These are phyloP conservation scores for Chelmon rostratus DNA, from an alignment of 2,797 vertebrate genomes.

Conservation along the genomic window DNA sequence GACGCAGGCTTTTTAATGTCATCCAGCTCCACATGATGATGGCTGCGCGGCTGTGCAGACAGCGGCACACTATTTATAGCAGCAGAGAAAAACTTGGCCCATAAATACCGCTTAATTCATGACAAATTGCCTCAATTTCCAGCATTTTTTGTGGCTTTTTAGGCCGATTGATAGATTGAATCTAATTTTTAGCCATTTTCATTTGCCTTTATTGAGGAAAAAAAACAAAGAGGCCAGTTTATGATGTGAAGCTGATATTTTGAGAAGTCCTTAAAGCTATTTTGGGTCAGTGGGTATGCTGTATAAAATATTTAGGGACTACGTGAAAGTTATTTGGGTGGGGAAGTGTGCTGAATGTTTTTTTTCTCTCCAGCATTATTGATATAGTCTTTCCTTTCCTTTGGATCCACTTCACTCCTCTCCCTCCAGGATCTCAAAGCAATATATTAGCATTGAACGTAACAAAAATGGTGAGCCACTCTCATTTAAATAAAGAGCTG, in stretches of 20 bases:
- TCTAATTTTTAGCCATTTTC: not conserved
- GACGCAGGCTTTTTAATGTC: slow-evolving; percentile 10
- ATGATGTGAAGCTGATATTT: slow-evolving; percentile 11
- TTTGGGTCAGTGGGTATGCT: not conserved
- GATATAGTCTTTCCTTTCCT: not conserved
- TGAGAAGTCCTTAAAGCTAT: slow-evolving; percentile 14
- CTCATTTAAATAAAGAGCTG: not conserved
- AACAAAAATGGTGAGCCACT: not conserved
- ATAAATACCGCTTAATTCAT: not conserved
- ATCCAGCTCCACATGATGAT: slow-evolving; percentile 2
- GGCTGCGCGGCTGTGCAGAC: slow-evolving; percentile 8
- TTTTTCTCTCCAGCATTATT: not conserved
- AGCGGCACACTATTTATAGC: not conserved
- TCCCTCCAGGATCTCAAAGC: not conserved
- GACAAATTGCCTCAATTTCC: not conserved
- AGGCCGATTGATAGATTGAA: not conserved
- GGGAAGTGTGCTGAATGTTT: not conserved
- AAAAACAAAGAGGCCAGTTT: slow-evolving; percentile 14
- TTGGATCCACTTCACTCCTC: not conserved
- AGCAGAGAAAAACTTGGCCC: not conserved
- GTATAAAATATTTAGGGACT: slow-evolving; percentile 10
- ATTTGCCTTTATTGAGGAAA: not conserved
- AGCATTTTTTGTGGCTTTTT: not conserved
- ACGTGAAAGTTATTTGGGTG: not conserved
- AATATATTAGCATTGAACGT: not conserved